These are phyloP conservation scores for Drosophila asahinai DNA, from an alignment of 1,140 invertebrate genomes.

Conservation along the genomic window DNA sequence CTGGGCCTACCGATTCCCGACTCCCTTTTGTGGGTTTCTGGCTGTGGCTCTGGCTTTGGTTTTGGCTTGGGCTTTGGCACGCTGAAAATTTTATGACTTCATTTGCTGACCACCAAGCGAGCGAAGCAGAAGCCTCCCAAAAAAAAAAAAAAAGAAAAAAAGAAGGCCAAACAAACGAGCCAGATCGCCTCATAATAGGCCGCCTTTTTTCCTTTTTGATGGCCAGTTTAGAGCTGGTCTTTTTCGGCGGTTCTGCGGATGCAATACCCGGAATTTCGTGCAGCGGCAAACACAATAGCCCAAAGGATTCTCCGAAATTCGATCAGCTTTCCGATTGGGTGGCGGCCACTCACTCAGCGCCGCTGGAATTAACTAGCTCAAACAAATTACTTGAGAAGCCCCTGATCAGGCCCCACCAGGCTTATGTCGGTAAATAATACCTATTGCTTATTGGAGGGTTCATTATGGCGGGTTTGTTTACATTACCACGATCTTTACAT, in stretches of 20 bases:
- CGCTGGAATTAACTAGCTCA: slow-evolving; percentile 41
- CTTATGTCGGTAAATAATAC: neutral
- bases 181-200: slow-evolving; percentile 72
- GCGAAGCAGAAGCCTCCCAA: slow-evolving; percentile 45
- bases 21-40: slow-evolving; percentile 11
- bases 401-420: neutral
- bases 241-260: slow-evolving; percentile 47
- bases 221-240: slow-evolving; percentile 42
- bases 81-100: slow-evolving; percentile 84
- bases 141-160: slow-evolving; percentile 30
- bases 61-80: slow-evolving; percentile 62
- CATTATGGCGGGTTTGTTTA: neutral
- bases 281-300: slow-evolving; percentile 72
- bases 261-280: slow-evolving; percentile 78
- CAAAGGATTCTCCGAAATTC: slow-evolving; percentile 80
- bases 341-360: slow-evolving; percentile 34
- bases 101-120: slow-evolving; percentile 79
- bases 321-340: slow-evolving; percentile 65
- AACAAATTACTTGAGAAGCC: neutral
- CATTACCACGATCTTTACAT: accelerated
- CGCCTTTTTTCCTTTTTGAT: slow-evolving; percentile 41
- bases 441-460: neutral
- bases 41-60: slow-evolving; percentile 7
- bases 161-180: slow-evolving; percentile 33
- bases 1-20: slow-evolving; percentile 55